Conservation (phyloP, 1,140 invertebrate species). For the Cyclina sinensis region DNA sequence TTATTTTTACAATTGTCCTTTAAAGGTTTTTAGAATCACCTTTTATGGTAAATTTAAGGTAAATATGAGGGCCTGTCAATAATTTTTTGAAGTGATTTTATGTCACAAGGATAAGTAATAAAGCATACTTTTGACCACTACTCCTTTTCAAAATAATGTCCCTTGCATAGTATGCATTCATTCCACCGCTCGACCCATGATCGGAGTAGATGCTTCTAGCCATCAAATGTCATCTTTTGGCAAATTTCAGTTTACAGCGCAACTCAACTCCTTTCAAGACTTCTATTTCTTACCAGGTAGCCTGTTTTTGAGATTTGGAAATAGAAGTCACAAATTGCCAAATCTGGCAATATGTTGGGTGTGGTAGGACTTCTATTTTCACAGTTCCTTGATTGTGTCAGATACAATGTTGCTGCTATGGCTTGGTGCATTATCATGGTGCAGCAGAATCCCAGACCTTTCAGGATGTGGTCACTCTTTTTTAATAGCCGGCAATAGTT, state of each 20-base stretch:
- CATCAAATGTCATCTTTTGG: background rate
- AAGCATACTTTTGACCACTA: background rate
- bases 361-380: background rate
- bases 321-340: constrained; percentile 5
- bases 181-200: constrained; percentile 13
- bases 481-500: too few species aligned
- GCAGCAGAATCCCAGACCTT: background rate
- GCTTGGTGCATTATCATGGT: background rate
- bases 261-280: background rate
- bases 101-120: background rate
- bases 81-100: background rate
- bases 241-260: constrained; percentile 1
- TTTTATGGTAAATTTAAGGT: too few species aligned
- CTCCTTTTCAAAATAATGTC: background rate
- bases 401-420: too few species aligned
- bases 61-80: background rate
- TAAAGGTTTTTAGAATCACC: too few species aligned
- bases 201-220: background rate
- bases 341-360: background rate
- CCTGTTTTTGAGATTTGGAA: background rate
- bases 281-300: constrained; percentile 1
- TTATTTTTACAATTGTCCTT: too few species aligned
- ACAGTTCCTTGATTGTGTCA: too few species aligned
- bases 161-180: background rate
- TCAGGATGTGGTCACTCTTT: background rate